Conservation (phyloP, 1,140 invertebrate species). For the Potamilus streckersoni region DNA sequence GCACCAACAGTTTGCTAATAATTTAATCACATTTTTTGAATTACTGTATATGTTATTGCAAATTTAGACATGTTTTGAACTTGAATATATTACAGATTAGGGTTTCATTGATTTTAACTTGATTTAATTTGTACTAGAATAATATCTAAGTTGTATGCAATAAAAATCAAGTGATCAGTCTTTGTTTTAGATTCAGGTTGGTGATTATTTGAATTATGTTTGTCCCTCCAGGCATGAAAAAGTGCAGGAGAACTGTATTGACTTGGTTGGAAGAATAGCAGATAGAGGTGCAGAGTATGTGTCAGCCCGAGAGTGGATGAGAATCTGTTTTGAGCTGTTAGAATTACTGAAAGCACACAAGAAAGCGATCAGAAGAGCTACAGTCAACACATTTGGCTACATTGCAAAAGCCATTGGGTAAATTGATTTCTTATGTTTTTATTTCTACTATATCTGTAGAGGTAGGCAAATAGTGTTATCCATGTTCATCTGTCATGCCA, state of each 20-base stretch:
- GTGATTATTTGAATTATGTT: neutral
- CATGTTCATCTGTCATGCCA: neutral
- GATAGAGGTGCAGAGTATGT: slow-evolving; percentile 99
- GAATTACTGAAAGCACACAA: slow-evolving; percentile 99
- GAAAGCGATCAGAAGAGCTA: slow-evolving; percentile 97
- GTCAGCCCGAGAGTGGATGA: slow-evolving; percentile 99
- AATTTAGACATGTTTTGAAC: too few relatives aligned
- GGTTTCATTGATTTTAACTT: too few relatives aligned
- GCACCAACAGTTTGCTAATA: too few relatives aligned
- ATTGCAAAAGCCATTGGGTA: slow-evolving; percentile 99
- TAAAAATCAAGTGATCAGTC: too few relatives aligned
- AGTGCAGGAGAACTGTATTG: slow-evolving; percentile 99
- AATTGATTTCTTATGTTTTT: slow-evolving; percentile 10
- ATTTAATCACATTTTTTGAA: too few relatives aligned
- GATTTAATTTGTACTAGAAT: too few relatives aligned
- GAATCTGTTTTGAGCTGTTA: slow-evolving; percentile 98
- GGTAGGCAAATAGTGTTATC: neutral
- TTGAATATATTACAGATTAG: too few relatives aligned
- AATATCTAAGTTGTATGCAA: too few relatives aligned
- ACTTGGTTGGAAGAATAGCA: slow-evolving; percentile 98
- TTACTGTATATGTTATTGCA: too few relatives aligned
- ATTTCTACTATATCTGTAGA: neutral
- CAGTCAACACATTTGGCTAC: slow-evolving; percentile 99
- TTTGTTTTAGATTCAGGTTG: too few relatives aligned
- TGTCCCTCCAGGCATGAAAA: slow-evolving; percentile 74